These are phyloP conservation scores for Synergus laeviventris DNA, from an alignment of 2,888 invertebrate genomes.

Conservation along the genomic window DNA sequence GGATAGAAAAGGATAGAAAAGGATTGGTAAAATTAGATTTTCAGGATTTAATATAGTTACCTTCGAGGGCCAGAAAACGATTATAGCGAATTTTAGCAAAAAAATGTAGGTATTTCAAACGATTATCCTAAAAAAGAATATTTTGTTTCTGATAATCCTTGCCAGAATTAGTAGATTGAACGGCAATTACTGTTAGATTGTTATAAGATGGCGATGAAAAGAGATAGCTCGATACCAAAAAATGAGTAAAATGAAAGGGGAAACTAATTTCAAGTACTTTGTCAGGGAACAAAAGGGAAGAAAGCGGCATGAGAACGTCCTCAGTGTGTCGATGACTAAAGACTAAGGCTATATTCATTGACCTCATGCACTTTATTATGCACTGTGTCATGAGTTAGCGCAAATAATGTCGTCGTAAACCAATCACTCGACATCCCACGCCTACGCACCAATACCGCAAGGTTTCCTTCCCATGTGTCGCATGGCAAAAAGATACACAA, in stretches of 20 bases:
- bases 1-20: no score
- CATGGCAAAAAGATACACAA: slow-evolving; percentile 46
- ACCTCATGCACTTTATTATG: slow-evolving; percentile 70
- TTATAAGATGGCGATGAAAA: no score
- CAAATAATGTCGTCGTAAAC: slow-evolving; percentile 74
- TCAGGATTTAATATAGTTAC: no score
- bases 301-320: background rate
- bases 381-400: slow-evolving; percentile 66
- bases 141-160: no score
- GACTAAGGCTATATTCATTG: slow-evolving; percentile 62
- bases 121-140: no score
- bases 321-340: background rate
- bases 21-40: no score
- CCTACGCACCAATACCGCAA: slow-evolving; percentile 57
- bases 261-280: slow-evolving; percentile 20
- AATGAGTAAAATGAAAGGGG: background rate
- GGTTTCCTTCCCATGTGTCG: slow-evolving; percentile 39
- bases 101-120: no score
- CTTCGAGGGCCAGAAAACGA: no score
- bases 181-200: no score
- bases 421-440: slow-evolving; percentile 66
- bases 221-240: background rate
- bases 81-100: no score
- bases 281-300: slow-evolving; percentile 12
- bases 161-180: no score